Evolutionary conservation across 2,888 invertebrate species (phyloP).

Genomic region (Orchesellides sinensis): DNA sequence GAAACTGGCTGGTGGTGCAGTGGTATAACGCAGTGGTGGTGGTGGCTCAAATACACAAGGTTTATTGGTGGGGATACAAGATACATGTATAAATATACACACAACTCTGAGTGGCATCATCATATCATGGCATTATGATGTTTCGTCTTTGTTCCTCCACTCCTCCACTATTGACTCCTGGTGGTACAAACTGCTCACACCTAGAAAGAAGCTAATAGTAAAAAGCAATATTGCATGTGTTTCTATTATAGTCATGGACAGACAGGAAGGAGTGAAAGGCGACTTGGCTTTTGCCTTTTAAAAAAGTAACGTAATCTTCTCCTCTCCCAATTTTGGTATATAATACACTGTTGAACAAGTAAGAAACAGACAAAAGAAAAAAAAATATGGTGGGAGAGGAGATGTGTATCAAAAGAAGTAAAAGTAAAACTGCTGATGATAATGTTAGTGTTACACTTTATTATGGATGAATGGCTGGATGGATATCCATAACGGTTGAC

Average conservation of each 20-base stretch:
- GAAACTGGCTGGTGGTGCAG: constrained; percentile 14
- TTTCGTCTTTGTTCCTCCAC: no score
- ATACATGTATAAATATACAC: neutral
- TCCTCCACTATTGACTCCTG: constrained; percentile 7
- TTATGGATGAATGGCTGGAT: constrained; percentile 7
- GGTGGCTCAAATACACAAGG: no score
- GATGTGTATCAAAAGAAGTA: neutral
- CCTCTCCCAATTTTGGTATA: neutral
- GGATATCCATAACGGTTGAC: constrained; percentile 5
- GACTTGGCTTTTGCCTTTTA: constrained; percentile 5
- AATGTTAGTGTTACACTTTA: constrained; percentile 6
- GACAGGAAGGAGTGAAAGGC: neutral
- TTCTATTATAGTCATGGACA: constrained; percentile 46
- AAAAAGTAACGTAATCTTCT: constrained; percentile 19
- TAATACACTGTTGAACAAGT: no score
- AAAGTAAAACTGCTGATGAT: neutral
- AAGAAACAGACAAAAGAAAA: neutral
- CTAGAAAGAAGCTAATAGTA: constrained; percentile 45
- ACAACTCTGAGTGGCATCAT: no score
- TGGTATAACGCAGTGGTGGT: neutral
- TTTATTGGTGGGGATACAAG: no score
- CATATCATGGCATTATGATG: no score
- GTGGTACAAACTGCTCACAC: neutral
- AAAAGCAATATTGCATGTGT: no score
- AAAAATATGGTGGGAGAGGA: neutral